Evolutionary conservation across 1,140 invertebrate species (phyloP).

Genomic region (Nephila pilipes): DNA sequence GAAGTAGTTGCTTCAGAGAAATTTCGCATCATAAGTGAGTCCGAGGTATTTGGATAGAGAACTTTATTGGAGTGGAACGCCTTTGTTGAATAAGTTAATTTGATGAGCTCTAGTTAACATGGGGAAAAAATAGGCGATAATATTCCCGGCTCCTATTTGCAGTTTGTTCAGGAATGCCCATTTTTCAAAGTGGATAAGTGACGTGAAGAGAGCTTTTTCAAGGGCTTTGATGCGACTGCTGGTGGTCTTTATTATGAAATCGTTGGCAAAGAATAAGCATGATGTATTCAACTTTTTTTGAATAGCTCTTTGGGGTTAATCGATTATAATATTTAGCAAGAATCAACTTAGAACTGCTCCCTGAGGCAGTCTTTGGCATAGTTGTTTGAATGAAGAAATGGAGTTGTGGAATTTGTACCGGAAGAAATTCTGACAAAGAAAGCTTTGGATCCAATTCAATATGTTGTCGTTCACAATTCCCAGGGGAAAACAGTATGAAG

Average conservation of each 20-base stretch:
- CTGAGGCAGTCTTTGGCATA: constrained; percentile 16
- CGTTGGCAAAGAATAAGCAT: constrained; percentile 23
- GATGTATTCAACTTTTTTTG: too few relatives aligned
- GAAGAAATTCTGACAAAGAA: background rate
- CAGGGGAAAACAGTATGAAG: too few relatives aligned
- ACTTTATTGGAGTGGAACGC: background rate
- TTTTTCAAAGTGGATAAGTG: background rate
- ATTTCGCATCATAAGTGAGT: background rate
- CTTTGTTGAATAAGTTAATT: background rate
- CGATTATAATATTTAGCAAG: constrained; percentile 18
- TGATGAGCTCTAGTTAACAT: background rate
- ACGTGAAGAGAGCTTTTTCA: background rate
- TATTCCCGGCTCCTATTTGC: background rate
- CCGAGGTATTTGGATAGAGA: constrained; percentile 2
- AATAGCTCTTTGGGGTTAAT: background rate
- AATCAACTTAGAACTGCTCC: constrained; percentile 23
- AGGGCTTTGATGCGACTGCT: too few relatives aligned
- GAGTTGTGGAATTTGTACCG: background rate
- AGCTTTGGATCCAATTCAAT: constrained; percentile 1
- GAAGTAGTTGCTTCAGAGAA: background rate
- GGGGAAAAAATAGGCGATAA: too few relatives aligned
- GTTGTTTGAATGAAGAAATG: background rate
- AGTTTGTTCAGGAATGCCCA: constrained; percentile 8
- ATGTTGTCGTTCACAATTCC: background rate
- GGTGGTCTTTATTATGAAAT: background rate